Evolutionary conservation across 2,113 vertebrate species (phyloP).

Genomic region (Sylvia atricapilla): DNA sequence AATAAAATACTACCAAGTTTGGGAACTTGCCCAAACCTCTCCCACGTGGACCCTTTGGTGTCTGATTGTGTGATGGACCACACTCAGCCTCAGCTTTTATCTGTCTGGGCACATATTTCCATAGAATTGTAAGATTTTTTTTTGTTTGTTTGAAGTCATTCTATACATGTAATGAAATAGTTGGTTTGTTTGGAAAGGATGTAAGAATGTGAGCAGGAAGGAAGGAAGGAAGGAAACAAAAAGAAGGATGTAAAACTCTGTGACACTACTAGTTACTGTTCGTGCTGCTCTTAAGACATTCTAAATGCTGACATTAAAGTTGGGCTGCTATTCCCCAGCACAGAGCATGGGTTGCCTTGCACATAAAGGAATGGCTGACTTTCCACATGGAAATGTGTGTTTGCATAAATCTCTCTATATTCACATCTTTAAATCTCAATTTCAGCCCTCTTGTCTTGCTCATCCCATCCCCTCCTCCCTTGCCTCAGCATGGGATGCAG

Average conservation of each 20-base stretch:
- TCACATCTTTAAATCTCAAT: background rate
- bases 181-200: background rate
- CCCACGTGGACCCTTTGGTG: background rate
- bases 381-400: background rate
- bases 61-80: background rate
- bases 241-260: background rate
- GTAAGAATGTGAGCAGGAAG: background rate
- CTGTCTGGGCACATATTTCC: background rate
- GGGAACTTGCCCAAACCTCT: background rate
- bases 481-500: background rate
- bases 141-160: background rate
- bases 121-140: background rate
- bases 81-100: background rate
- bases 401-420: background rate
- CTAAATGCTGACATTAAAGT: background rate
- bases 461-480: background rate
- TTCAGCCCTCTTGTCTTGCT: background rate
- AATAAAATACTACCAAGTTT: background rate
- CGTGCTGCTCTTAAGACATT: background rate
- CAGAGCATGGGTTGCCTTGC: background rate
- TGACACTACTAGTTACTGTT: background rate
- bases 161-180: background rate
- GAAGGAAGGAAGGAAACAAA: conserved; percentile 3
- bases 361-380: background rate
- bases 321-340: background rate